Conservation (phyloP, 2,888 invertebrate genomes). For the Heliconius ismenius region DNA sequence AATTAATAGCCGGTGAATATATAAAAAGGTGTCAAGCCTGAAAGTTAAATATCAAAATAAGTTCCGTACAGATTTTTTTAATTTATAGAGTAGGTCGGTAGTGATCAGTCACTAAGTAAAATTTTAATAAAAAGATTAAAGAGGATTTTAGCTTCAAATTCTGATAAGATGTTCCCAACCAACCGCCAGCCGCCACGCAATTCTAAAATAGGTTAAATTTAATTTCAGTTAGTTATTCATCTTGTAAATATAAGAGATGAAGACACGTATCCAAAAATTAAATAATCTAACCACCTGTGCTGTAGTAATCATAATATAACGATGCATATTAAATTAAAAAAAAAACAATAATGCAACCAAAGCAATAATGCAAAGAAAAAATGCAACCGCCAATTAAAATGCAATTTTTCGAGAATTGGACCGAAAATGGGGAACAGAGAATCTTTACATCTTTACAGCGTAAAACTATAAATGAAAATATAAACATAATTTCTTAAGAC, state of each 20-base stretch:
- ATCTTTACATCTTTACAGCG: not conserved
- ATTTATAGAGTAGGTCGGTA: too few species aligned
- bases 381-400: not conserved
- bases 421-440: not conserved
- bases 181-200: not conserved
- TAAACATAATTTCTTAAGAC: not conserved
- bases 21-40: not conserved
- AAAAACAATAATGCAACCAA: not conserved
- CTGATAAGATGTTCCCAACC: not conserved
- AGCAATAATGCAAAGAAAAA: too few species aligned
- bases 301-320: not conserved
- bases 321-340: not conserved
- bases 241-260: not conserved
- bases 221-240: not conserved
- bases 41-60: not conserved
- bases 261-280: not conserved
- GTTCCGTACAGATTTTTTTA: not conserved
- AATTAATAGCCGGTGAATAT: conserved; percentile 7
- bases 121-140: not conserved
- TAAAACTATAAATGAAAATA: not conserved
- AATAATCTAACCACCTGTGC: not conserved
- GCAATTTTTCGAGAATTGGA: not conserved
- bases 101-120: not conserved
- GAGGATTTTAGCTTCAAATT: not conserved
- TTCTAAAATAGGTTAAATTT: not conserved